Evolutionary conservation across 37 sponge, comb jelly and placozoan genomes (phyloP).

Genomic region (Agelas oroides): DNA sequence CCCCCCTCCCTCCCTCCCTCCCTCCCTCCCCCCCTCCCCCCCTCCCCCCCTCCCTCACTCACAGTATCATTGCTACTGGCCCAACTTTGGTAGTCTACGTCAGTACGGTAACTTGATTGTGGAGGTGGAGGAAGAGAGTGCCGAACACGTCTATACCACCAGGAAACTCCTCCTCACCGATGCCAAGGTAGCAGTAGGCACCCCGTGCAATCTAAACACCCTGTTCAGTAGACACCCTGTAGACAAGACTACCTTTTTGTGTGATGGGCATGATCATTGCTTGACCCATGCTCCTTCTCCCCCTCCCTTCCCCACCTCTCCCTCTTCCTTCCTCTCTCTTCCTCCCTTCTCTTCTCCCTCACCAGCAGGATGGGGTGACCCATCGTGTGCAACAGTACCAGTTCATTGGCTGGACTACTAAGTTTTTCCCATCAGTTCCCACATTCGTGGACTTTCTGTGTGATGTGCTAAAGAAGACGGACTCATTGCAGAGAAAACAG

Average conservation of each 20-base stretch:
- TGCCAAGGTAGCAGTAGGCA: conserved; percentile 10
- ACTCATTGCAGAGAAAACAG: not conserved
- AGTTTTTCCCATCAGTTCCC: conserved; percentile 4
- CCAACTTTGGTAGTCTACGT: not conserved
- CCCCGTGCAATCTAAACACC: too few relatives aligned
- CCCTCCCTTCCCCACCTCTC: too few relatives aligned
- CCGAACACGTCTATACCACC: conserved; percentile 48
- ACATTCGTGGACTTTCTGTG: conserved; percentile 43
- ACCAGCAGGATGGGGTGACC: conserved; percentile 20
- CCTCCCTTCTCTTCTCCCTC: too few relatives aligned
- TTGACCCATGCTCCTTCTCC: too few relatives aligned
- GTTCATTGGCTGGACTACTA: conserved; percentile 55
- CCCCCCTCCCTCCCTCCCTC: not conserved
- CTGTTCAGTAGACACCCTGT: too few relatives aligned
- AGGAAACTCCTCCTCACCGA: conserved; percentile 30
- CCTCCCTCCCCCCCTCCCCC: not conserved
- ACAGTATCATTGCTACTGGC: conserved; percentile 47
- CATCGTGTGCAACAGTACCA: conserved; percentile 49
- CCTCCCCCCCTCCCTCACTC: not conserved
- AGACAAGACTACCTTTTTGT: too few relatives aligned
- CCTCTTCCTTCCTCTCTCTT: too few relatives aligned
- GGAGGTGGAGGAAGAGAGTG: conserved; percentile 20
- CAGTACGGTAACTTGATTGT: conserved; percentile 33
- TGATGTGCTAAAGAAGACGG: conserved; percentile 8
- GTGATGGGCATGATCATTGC: too few relatives aligned